phyloP scores from a whole-genome alignment of 2,113 vertebrate genomes.

The Lamprotornis superbus region DNA sequence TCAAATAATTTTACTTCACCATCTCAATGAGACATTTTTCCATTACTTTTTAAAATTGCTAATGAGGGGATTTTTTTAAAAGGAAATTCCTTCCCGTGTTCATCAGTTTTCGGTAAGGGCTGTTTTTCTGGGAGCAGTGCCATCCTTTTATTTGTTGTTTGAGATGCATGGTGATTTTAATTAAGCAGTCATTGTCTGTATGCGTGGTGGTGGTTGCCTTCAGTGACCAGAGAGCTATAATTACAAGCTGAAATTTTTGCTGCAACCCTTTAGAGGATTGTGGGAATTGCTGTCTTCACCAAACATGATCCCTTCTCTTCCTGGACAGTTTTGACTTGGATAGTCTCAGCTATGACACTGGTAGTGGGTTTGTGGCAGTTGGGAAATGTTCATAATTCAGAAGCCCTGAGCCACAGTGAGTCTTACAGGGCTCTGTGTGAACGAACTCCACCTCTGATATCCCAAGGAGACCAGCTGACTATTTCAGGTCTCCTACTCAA shows the following conservation, averaged over 20 bases:
- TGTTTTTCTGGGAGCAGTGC: slow-evolving; percentile 29
- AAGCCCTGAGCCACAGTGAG: not conserved
- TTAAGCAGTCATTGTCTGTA: not conserved
- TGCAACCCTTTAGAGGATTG: not conserved
- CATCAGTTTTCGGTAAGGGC: not conserved
- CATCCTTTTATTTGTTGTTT: slow-evolving; percentile 25
- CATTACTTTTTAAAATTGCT: slow-evolving; percentile 3
- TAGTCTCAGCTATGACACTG: not conserved
- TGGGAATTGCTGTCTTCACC: not conserved
- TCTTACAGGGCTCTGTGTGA: not conserved
- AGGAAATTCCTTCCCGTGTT: not conserved
- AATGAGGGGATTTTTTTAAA: not conserved
- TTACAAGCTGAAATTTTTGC: not conserved
- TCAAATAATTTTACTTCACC: not conserved
- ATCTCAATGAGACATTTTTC: not conserved
- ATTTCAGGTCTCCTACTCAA: not conserved
- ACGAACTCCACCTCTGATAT: not conserved
- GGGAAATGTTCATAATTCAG: not conserved
- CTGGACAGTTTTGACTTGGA: not conserved
- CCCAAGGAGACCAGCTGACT: not conserved
- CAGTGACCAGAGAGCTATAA: not conserved
- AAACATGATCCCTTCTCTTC: not conserved
- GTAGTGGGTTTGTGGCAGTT: not conserved
- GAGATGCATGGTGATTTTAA: slow-evolving; percentile 48
- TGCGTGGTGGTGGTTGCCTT: not conserved